Percentiles rank a stretch among this genome's conserved stretches.
Evolutionary conservation across 2,797 vertebrate genomes (phyloP).

Genomic region (Clarias platycephalus): DNA sequence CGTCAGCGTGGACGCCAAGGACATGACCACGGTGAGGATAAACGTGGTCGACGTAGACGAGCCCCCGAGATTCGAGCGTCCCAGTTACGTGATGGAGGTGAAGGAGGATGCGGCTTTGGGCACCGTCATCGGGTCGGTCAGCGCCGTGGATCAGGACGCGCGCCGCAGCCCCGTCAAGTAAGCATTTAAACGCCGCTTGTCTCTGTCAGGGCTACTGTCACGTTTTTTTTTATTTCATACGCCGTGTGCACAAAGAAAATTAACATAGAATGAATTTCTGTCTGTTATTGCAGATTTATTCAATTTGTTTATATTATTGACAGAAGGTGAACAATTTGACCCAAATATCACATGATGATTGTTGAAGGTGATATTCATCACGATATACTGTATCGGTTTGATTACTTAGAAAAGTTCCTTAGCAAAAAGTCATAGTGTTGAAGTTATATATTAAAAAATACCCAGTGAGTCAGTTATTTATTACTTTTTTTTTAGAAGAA

Average conservation of each 20-base stretch:
- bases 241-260: background rate
- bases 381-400: background rate
- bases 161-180: constrained; percentile 86
- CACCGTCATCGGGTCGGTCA: constrained; percentile 79
- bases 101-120: constrained; percentile 85
- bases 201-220: background rate
- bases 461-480: background rate
- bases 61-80: constrained; percentile 84
- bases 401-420: background rate
- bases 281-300: background rate
- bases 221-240: background rate
- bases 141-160: constrained; percentile 86
- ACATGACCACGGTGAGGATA: constrained; percentile 82
- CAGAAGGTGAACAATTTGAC: background rate
- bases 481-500: background rate
- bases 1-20: constrained; percentile 79
- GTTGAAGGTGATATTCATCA: background rate
- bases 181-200: background rate
- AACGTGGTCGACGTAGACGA: constrained; percentile 91
- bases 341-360: background rate
- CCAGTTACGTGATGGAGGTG: constrained; percentile 86
- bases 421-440: background rate
- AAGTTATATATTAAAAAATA: background rate
- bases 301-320: no score
- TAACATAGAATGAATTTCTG: no score